Evolutionary conservation across 2,797 vertebrate species (phyloP).

Genomic region (Darevskia nairensis): DNA sequence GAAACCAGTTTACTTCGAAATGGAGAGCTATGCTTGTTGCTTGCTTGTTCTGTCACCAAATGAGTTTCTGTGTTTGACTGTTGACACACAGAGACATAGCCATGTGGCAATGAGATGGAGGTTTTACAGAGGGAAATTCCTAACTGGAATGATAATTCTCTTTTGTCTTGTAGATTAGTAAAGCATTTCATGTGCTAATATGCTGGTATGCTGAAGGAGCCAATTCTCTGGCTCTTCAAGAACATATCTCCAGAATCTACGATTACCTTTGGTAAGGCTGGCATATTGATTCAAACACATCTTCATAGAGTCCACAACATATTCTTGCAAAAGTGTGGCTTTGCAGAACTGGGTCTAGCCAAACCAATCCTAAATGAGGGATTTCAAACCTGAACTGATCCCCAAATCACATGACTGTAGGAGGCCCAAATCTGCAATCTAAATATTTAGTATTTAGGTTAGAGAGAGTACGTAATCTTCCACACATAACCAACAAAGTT

Average conservation of each 20-base stretch:
- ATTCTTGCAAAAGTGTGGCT: background rate
- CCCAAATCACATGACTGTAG: no score
- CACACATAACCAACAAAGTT: no score
- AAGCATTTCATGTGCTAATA: slow-evolving; percentile 94
- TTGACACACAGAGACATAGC: background rate
- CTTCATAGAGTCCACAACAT: background rate
- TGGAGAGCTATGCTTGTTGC: background rate
- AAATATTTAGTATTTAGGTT: no score
- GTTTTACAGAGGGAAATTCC: no score
- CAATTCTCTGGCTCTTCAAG: slow-evolving; percentile 83
- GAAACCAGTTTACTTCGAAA: no score
- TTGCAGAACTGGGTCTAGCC: background rate
- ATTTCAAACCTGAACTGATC: no score
- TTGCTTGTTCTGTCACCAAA: background rate
- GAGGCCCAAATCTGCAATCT: no score
- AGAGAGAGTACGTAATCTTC: no score
- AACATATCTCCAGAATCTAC: slow-evolving; percentile 90
- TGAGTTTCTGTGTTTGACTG: background rate
- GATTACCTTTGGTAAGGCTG: slow-evolving; percentile 93
- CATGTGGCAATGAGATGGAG: background rate
- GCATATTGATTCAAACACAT: background rate
- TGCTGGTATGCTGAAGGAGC: slow-evolving; percentile 90
- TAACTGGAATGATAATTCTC: background rate
- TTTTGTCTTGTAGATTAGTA: slow-evolving; percentile 85
- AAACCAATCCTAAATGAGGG: no score